Base-by-base conservation (phyloP, 2,888 invertebrate genomes). In the Rhamphomyia laevipes region DNA sequence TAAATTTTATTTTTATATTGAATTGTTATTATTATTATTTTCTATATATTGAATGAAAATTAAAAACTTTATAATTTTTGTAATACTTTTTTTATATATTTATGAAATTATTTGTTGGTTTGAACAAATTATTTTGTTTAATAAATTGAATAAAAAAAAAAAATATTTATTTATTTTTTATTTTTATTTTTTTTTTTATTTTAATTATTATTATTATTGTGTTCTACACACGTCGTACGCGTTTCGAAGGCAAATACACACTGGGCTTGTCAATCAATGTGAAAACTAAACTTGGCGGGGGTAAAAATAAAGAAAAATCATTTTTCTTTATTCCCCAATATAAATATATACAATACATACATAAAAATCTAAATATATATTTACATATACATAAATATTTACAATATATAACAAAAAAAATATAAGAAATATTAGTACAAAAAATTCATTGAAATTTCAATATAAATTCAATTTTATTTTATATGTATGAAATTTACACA, bases 161-260 rank as follows among this genome's bases (percentile, higher is more conserved):
- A 21, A n/a, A 21, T 5, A 23, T 23, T 10, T 33, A 51, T 45
- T 49, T 46, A 47, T 46, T 43, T 48, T 33, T 47, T 44, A 44
- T 46, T 48, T 41, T 50, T 41, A 49, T 51, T 49, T 51, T 50
- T 46, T 37, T 33, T 45, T 47, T 41, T 30, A 42, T n/a, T 21
- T 42, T 47, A 47, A 45, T 38, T 33, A 47, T 18, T 37, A 33
- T 13, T 21, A 21, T 18, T 18, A 27, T 13, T 21, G 21, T 58
- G 57, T 57, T 60, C 59, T 54, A 58, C 59, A 63, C 64, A 64
- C 71, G 71, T 71, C 68, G 68, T 70, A 69, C 68, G 66, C 70
- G 71, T 63, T 68, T 70, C 71, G 68, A 67, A 67, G 71, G 66
- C 68, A 71, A 71, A 71, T 68, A 69, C 68, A 70, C 68, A 71